Evolutionary conservation across 2,797 vertebrate genomes (phyloP), one percentile per base, ranked within the genome.

Genomic region (Parauchenoglanis ngamensis): DNA sequence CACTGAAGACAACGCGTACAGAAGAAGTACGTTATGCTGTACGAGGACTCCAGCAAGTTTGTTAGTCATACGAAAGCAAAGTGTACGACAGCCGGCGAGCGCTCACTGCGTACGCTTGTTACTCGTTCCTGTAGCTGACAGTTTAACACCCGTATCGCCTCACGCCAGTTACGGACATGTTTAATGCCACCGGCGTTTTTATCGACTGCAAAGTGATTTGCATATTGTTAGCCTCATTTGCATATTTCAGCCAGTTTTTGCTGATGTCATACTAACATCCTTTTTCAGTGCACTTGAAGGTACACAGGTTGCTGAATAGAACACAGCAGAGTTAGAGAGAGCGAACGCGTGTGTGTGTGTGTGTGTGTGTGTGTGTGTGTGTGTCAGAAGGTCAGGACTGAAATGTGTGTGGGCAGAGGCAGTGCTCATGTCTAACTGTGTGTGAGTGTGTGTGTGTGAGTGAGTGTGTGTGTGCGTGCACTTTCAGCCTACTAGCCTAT

Each of bases 401-500:
- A 23, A 19, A 6, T 44, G 19, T 40, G 35, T 49, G 44, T 63
- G 63, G n/a, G 63, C 28, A 67, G 63, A 67, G 28, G 63, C 12
- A 31, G 12, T 5, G 63, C 63, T 67, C n/a, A 15, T 67, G 3
- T 63, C 25, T 65, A 4, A 2, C 23, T 61, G 44, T 65, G 25
- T 88, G 21, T 78, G 65, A 79, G 79, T 49, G 25, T 31, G 67
- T 65, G 75, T 12, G 31, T 54, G 85, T 52, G 84, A 54, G 85
- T 85, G 63, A 68, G 86, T 82, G 88, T 68, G 88, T 88, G 80
- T 59, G 81, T 31, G 21, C 0, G 10, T 0, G 7, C 1, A 25
- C 52, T 56, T 40, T 65, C 85, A 86, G 72, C 85, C 72, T 78
- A 78, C 31, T 89, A 87, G 90, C 90, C 90, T 85, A 84, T 72